Conservation (phyloP, 2,888 invertebrate species). For the Megamerina dolium region DNA sequence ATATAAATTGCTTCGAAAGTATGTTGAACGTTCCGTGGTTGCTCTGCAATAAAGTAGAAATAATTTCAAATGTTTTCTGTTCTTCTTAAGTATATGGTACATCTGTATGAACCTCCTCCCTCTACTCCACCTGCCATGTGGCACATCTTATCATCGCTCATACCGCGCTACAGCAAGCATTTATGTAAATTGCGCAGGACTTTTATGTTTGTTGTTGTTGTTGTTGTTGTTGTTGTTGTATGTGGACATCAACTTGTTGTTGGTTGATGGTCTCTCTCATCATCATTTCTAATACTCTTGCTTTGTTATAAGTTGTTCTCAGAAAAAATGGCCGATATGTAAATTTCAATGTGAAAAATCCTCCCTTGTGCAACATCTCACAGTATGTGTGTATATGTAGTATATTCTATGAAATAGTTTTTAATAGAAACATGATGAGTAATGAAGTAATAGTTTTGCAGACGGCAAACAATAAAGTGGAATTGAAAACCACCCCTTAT, state of each 20-base stretch:
- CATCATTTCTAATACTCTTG: background rate
- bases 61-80: no score
- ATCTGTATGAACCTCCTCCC: no score
- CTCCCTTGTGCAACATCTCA: background rate
- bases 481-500: background rate
- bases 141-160: no score
- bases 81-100: no score
- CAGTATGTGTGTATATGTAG: no score
- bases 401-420: no score
- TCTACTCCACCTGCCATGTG: no score
- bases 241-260: slow-evolving; percentile 20
- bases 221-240: slow-evolving; percentile 10
- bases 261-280: slow-evolving; percentile 2
- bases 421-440: no score
- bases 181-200: no score
- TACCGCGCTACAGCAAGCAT: no score
- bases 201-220: slow-evolving; percentile 14
- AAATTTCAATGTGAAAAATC: background rate
- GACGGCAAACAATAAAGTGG: no score
- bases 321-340: slow-evolving; percentile 36
- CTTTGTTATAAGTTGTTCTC: slow-evolving; percentile 10
- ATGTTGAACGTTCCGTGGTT: slow-evolving; percentile 40
- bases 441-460: no score
- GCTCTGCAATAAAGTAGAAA: background rate
- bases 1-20: slow-evolving; percentile 40